These are phyloP conservation scores for Coendou prehensilis DNA, from an alignment of 2,797 vertebrate species.

Conservation along the genomic window DNA sequence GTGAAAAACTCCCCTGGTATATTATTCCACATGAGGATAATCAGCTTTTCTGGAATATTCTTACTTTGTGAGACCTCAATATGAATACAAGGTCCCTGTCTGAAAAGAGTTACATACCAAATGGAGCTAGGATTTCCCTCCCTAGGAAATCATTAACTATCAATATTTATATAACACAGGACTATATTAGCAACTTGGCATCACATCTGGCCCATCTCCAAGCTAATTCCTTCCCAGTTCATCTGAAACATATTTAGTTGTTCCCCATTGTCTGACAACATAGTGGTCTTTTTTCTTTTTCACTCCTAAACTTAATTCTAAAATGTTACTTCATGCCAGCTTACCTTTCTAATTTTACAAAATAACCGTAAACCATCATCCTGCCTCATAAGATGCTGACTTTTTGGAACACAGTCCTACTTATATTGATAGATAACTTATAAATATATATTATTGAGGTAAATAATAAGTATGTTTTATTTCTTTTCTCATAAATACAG, in stretches of 20 bases:
- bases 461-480: background rate
- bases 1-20: background rate
- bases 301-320: constrained; percentile 5
- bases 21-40: background rate
- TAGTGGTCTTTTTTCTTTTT: background rate
- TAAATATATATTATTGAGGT: background rate
- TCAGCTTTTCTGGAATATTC: background rate
- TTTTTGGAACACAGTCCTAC: background rate
- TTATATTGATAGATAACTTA: background rate
- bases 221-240: background rate
- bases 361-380: background rate
- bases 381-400: background rate
- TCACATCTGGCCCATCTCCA: background rate
- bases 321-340: background rate
- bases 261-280: background rate
- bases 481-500: background rate
- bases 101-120: constrained; percentile 1
- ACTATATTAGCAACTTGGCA: background rate
- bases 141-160: constrained; percentile 17
- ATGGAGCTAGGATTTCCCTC: background rate
- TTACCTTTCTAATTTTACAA: background rate
- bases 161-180: background rate
- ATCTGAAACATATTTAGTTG: background rate
- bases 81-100: background rate
- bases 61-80: background rate